Evolutionary conservation across 2,113 vertebrate species (phyloP).

Genomic region (Podocnemis expansa): DNA sequence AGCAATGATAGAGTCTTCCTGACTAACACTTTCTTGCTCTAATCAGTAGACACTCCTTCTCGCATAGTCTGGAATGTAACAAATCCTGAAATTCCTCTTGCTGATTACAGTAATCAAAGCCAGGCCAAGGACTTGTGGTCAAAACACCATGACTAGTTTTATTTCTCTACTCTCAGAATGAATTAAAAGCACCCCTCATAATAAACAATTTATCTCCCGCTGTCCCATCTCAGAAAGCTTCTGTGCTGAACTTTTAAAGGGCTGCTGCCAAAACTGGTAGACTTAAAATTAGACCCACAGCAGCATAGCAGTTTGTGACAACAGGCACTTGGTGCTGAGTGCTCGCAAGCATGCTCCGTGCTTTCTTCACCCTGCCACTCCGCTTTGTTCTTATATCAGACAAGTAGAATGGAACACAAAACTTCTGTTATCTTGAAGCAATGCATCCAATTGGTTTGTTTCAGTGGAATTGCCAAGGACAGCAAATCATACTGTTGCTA

Average conservation of each 20-base stretch:
- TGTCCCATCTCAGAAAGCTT: constrained; percentile 29
- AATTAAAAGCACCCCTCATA: neutral
- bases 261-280: constrained; percentile 5
- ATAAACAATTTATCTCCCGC: constrained; percentile 51
- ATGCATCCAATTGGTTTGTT: neutral
- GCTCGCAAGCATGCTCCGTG: neutral
- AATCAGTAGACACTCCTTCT: neutral
- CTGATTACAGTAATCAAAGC: constrained; percentile 47
- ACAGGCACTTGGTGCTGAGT: neutral
- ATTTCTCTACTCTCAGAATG: constrained; percentile 33
- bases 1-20: neutral
- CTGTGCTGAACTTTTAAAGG: constrained; percentile 14
- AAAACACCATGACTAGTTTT: constrained; percentile 32
- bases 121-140: neutral
- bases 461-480: neutral
- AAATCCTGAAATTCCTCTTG: constrained; percentile 50
- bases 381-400: neutral
- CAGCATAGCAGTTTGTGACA: neutral
- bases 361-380: neutral
- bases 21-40: neutral
- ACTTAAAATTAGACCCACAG: constrained; percentile 1
- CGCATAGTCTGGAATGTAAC: constrained; percentile 26
- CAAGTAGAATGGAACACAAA: neutral
- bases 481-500: neutral
- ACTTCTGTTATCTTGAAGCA: neutral